Evolutionary conservation across 2,888 invertebrate genomes (phyloP), one percentile per base, ranked within the genome.

Genomic region (Perizoma affinitatum): DNA sequence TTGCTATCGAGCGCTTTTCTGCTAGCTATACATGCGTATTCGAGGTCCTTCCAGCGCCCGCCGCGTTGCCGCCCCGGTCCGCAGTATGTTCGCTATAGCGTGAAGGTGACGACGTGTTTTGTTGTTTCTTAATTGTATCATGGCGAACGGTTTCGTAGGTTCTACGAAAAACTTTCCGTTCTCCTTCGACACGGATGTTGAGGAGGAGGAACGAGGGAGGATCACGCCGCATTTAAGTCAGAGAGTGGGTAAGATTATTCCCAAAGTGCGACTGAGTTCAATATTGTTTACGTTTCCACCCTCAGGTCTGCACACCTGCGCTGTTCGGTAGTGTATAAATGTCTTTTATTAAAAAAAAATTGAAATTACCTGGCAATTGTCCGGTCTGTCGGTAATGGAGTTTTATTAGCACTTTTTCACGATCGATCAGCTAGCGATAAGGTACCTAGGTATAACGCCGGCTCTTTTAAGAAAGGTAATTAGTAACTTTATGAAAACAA

Each of bases 121-220:
- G 6, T 54, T 63, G 60, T 54, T 65, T 63, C 62, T 68, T 63
- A 69, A 56, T 54, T 58, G 5, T 54, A 63, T 63, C 69, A 92
- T 92, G 92, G 86, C 91, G 61, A 79, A 84, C 69, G 85, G 87
- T 61, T 91, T 86, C 72, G 93, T 92, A 49, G 92, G 92, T 43
- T 91, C 92, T 58, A 92, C 92, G 44, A 92, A 88, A 73, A 90
- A 67, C 69, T 93, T 92, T 69, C 92, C 92, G 2, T 93, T 92
- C 70, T 91, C 93, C 54, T 93, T 93, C 75, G 93, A 93, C 69
- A 78, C 86, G 10, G 90, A 92, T 59, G 80, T 92, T 0, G 92
- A 92, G 48, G 88, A 87, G 33, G 90, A 89, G 35, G 85, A 86
- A 5, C 72, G 76, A 3, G 84, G 78, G 0, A 70, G 86, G 42